phyloP scores from a whole-genome alignment of 2,888 invertebrate genomes.

The Epiperipatus broadwayi region DNA sequence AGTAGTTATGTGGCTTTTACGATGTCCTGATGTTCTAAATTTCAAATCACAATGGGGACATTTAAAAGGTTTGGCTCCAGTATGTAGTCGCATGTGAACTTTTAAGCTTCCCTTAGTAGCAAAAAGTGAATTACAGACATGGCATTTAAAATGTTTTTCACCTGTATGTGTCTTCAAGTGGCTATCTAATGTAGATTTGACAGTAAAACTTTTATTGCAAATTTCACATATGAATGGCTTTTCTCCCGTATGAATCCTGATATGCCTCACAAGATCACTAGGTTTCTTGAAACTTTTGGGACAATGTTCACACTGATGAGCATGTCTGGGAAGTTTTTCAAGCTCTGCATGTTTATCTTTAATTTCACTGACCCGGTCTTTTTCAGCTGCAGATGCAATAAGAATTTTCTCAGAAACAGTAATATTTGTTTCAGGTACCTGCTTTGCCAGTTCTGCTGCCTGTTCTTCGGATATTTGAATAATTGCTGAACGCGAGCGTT shows the following conservation, averaged over 20 bases:
- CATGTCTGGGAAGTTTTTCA: slow-evolving; percentile 17
- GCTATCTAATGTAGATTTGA: slow-evolving; percentile 42
- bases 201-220: slow-evolving; percentile 35
- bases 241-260: slow-evolving; percentile 35
- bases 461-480: slow-evolving; percentile 22
- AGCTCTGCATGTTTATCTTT: slow-evolving; percentile 17
- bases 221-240: slow-evolving; percentile 28
- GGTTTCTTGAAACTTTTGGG: slow-evolving; percentile 31
- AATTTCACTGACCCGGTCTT: slow-evolving; percentile 24
- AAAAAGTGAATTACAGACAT: slow-evolving; percentile 28
- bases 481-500: slow-evolving; percentile 14
- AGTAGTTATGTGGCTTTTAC: slow-evolving; percentile 40
- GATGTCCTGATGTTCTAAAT: slow-evolving; percentile 46
- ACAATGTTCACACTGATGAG: slow-evolving; percentile 27
- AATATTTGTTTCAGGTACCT: slow-evolving; percentile 17
- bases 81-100: slow-evolving; percentile 31
- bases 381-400: slow-evolving; percentile 27
- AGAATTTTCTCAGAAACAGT: slow-evolving; percentile 27
- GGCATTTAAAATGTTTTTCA: slow-evolving; percentile 27
- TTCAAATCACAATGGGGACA: slow-evolving; percentile 59
- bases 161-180: slow-evolving; percentile 26
- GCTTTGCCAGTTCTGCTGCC: slow-evolving; percentile 20
- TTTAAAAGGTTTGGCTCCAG: slow-evolving; percentile 57
- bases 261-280: slow-evolving; percentile 29
- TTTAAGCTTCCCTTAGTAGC: slow-evolving; percentile 30